These are phyloP conservation scores for Poeciliopsis retropinna DNA, from an alignment of 2,113 vertebrate genomes.

Conservation along the genomic window DNA sequence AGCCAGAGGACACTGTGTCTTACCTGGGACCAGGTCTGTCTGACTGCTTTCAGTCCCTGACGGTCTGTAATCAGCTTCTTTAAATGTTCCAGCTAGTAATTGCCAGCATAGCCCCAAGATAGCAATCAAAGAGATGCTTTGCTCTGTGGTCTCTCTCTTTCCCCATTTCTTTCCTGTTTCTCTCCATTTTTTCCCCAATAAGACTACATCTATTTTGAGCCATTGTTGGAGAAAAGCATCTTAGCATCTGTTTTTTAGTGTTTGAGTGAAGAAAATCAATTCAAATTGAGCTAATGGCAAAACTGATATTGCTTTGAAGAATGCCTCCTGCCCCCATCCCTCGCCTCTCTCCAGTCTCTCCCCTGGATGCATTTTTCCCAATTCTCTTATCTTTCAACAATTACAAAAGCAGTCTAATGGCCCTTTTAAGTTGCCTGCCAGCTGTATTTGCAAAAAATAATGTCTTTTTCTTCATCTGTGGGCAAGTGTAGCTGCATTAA, in stretches of 20 bases:
- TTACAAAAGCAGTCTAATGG: constrained; percentile 79
- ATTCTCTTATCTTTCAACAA: constrained; percentile 82
- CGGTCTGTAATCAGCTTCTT: constrained; percentile 83
- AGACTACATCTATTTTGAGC: constrained; percentile 41
- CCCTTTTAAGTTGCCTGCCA: constrained; percentile 79
- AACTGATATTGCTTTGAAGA: constrained; percentile 84
- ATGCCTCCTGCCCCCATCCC: constrained; percentile 24
- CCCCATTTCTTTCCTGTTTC: constrained; percentile 12
- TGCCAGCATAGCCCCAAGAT: constrained; percentile 85
- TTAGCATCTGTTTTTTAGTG: constrained; percentile 74
- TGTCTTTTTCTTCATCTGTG: constrained; percentile 73
- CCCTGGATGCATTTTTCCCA: constrained; percentile 69
- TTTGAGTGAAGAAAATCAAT: constrained; percentile 69
- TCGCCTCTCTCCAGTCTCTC: constrained; percentile 32
- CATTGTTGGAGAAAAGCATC: constrained; percentile 67
- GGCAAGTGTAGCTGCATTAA: constrained; percentile 57
- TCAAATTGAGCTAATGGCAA: constrained; percentile 80
- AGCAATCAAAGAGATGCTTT: constrained; percentile 87
- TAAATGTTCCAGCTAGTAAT: constrained; percentile 88
- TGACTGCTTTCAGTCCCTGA: constrained; percentile 71
- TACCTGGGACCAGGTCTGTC: constrained; percentile 66
- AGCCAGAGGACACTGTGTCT: constrained; percentile 43
- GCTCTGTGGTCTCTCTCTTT: constrained; percentile 61
- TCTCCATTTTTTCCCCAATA: neutral
- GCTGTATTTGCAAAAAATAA: constrained; percentile 76